Percentiles rank a stretch among this genome's conserved stretches.
Conservation (phyloP, 2,888 invertebrate genomes). For the Balanococcus diminutus region DNA sequence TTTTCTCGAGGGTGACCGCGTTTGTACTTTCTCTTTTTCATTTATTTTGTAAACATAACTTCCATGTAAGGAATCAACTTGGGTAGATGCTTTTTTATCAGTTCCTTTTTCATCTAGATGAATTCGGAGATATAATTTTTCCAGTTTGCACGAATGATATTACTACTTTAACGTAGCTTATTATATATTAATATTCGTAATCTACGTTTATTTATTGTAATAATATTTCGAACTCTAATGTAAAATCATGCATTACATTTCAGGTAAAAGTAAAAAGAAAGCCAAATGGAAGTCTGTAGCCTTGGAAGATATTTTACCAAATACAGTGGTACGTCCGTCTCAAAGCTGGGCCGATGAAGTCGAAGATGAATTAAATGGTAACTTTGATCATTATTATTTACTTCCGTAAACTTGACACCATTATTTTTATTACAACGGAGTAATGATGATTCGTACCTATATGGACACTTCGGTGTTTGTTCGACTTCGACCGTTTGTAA, state of each 20-base stretch:
- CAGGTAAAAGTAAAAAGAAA: constrained; percentile 87
- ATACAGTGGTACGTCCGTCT: constrained; percentile 64
- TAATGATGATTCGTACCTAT: constrained; percentile 43
- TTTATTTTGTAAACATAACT: constrained; percentile 30
- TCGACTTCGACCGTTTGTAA: constrained; percentile 13
- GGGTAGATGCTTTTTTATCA: constrained; percentile 1
- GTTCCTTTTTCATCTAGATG: neutral
- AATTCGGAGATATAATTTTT: neutral
- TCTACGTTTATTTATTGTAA: neutral
- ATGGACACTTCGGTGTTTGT: constrained; percentile 26
- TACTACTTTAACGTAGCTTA: neutral
- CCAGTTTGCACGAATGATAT: neutral
- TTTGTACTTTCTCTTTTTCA: constrained; percentile 9
- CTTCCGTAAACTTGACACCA: constrained; percentile 34
- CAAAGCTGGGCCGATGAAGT: constrained; percentile 80
- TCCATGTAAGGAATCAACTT: neutral
- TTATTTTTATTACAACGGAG: constrained; percentile 34
- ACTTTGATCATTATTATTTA: constrained; percentile 57
- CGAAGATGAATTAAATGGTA: constrained; percentile 73
- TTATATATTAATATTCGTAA: neutral
- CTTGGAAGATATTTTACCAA: constrained; percentile 78
- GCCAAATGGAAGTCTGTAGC: constrained; percentile 82
- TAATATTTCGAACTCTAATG: neutral
- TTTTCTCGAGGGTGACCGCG: neutral
- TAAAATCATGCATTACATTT: neutral